A percentile compares a stretch with the other conserved stretches of the same genome.
phyloP scores from a whole-genome alignment of 2,113 vertebrate species.

The Pteronura brasiliensis region DNA sequence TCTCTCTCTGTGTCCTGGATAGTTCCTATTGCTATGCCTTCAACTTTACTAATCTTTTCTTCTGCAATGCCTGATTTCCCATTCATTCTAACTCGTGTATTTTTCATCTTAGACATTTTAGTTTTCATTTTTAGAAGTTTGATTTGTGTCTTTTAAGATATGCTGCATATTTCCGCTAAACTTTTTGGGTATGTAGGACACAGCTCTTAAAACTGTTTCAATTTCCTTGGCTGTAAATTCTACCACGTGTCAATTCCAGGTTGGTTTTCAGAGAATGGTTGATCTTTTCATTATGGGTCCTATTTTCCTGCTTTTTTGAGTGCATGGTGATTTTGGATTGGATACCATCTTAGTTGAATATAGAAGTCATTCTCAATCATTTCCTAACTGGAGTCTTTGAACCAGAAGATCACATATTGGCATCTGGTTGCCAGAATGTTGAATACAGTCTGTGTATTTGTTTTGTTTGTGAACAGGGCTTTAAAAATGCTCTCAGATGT shows the following conservation, averaged over 20 bases:
- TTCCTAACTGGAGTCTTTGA: background rate
- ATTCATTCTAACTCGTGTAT: background rate
- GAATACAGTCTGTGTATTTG: background rate
- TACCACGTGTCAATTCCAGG: background rate
- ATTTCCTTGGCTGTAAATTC: background rate
- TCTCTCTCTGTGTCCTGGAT: background rate
- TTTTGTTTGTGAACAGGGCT: background rate
- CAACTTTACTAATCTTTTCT: background rate
- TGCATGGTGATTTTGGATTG: background rate
- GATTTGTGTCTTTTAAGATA: background rate
- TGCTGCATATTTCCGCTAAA: background rate
- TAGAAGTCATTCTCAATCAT: background rate
- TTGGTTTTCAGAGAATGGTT: background rate
- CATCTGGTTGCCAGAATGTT: background rate
- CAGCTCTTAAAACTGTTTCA: background rate
- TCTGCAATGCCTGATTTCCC: background rate
- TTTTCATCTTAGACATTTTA: background rate
- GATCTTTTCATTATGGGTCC: background rate
- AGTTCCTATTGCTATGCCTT: background rate
- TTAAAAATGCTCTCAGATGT: background rate
- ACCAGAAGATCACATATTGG: background rate
- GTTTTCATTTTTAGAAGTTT: background rate
- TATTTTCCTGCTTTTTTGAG: background rate
- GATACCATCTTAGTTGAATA: background rate
- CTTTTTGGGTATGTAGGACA: background rate